These are phyloP conservation scores for Nixonia krombeini DNA, from an alignment of 1,140 invertebrate species.

Conservation along the genomic window DNA sequence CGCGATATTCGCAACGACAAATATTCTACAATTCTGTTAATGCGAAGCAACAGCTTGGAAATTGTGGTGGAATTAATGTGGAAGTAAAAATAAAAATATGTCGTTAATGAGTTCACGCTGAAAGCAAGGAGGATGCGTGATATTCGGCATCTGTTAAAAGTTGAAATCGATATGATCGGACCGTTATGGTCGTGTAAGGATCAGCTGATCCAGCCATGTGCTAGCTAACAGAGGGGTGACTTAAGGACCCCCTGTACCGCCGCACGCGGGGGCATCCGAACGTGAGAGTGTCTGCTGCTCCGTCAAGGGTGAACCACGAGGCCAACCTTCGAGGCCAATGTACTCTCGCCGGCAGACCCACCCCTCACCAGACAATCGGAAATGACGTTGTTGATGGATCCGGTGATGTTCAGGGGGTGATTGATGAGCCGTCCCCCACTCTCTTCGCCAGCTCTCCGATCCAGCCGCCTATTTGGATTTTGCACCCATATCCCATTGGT, in stretches of 20 bases:
- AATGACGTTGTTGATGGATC: conserved; percentile 62
- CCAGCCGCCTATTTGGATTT: not conserved
- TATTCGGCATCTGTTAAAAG: no score
- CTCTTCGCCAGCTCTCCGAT: conserved; percentile 21
- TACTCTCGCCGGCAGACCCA: conserved; percentile 37
- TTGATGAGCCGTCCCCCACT: conserved; percentile 50
- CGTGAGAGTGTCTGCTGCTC: not conserved
- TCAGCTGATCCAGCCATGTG: conserved; percentile 3
- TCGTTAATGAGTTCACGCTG: no score
- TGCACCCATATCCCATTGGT: not conserved
- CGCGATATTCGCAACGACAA: no score
- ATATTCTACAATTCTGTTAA: no score
- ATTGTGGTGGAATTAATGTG: no score
- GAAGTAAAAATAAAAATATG: no score
- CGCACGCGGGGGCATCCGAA: not conserved
- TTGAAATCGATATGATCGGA: no score
- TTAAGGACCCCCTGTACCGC: not conserved
- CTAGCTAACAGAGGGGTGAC: not conserved
- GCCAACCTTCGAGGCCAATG: conserved; percentile 34
- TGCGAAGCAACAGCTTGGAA: no score
- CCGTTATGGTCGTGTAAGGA: not conserved
- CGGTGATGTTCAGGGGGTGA: conserved; percentile 47
- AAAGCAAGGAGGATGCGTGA: no score
- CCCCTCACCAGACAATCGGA: conserved; percentile 56
- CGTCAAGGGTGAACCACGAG: conserved; percentile 10